Base-by-base conservation (phyloP, 1,140 invertebrate genomes). In the Drosophila pandora region DNA sequence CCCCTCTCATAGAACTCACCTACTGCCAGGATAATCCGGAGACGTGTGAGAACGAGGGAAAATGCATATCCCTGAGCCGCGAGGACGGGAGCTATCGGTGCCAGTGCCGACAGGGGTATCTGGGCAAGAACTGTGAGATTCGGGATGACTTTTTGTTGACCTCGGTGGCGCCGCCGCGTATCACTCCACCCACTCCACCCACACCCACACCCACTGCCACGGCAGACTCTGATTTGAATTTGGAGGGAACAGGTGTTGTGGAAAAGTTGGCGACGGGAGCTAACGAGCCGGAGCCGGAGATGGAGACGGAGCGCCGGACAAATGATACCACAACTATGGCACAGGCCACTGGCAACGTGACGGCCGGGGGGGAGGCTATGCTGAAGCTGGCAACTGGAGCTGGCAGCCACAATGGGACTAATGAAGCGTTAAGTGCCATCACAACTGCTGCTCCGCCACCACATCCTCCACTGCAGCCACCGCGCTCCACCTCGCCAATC, bases 21-120 rank as follows among this genome's bases (percentile, higher is more conserved):
- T 96, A 95, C 89, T 97, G 96, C 91, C 94, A 95, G 54, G 94
- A 95, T 43, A 94, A 96, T 84, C 93, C 93, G 2, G 93, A 93
- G 52, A 93, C 93, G 28, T 97, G 95, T 90, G 94, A 95, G 82
- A 97, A 97, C 81, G 96, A 95, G 8, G 95, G 95, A 1, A 96
- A 95, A 79, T 97, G 96, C 81, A 93, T 95, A 28, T 96, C 95
- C 43, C 92, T 96, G 90, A 95, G 95, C 47, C 94, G 94, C 65
- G 95, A 95, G 59, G 95, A 96, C 59, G 96, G 96, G 1, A 93
- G 93, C 91, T 96, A 94, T 90, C 94, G 95, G 79, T 97, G 95
- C 70, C 91, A 94, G 43, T 95, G 94, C 77, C 92, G 93, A 0
- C 92, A 94, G 32, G 94, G 94, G 17, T 93, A 93, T 65, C 93